Evolutionary conservation across 2,797 vertebrate species (phyloP).

Genomic region (Merluccius polli): DNA sequence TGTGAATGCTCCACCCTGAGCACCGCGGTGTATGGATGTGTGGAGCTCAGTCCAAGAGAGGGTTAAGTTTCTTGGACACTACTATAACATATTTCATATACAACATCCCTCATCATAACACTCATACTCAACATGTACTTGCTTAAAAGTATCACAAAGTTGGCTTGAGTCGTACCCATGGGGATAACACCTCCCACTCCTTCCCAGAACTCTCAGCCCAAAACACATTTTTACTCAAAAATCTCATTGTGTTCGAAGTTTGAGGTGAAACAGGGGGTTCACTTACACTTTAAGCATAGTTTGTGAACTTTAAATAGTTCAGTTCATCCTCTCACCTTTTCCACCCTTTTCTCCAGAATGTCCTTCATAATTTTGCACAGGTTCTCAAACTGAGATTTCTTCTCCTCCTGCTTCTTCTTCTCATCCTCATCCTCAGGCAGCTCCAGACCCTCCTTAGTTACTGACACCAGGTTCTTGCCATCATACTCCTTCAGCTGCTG

Average conservation of each 20-base stretch:
- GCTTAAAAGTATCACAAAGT: not conserved
- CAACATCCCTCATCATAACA: not conserved
- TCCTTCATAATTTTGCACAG: conserved; percentile 97
- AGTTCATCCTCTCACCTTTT: conserved; percentile 76
- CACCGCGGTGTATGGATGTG: not conserved
- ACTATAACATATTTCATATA: no score
- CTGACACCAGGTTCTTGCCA: conserved; percentile 90
- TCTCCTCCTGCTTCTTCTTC: conserved; percentile 91
- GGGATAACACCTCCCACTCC: not conserved
- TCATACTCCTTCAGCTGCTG: conserved; percentile 96
- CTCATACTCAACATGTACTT: not conserved
- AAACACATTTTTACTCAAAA: not conserved
- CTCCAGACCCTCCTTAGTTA: conserved; percentile 92
- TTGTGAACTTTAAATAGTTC: not conserved
- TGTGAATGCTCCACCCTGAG: not conserved
- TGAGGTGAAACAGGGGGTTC: not conserved
- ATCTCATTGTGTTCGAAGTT: not conserved
- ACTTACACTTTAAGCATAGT: not conserved
- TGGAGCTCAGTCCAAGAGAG: not conserved
- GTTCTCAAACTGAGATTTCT: conserved; percentile 86
- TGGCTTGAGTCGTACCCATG: not conserved
- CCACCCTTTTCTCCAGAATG: conserved; percentile 93
- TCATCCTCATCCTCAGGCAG: conserved; percentile 93
- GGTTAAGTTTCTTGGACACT: not conserved
- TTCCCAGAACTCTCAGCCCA: not conserved